Percentiles rank a stretch among this genome's conserved stretches.
These are phyloP conservation scores for Coenobita brevimanus DNA, from an alignment of 1,140 invertebrate species.

Conservation along the genomic window DNA sequence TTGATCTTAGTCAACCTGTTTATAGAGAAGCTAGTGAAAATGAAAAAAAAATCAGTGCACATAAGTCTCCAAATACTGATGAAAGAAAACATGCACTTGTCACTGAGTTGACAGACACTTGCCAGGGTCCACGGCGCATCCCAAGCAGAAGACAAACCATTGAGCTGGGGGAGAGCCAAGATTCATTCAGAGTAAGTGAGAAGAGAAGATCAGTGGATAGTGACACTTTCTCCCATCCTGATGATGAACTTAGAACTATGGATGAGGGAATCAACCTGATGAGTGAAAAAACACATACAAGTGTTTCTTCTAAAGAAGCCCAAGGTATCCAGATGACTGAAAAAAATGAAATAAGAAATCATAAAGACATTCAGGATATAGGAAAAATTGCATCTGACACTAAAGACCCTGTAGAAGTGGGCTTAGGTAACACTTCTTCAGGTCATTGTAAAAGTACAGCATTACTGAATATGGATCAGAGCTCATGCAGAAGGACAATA, in stretches of 20 bases:
- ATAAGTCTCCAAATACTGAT: background rate
- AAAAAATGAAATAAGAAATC: no score
- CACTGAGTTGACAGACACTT: background rate
- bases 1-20: no score
- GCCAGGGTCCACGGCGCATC: background rate
- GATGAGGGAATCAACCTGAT: background rate
- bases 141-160: conserved; percentile 54
- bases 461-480: no score
- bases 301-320: no score
- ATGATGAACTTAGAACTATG: conserved; percentile 32
- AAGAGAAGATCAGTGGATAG: conserved; percentile 53
- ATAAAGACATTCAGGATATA: no score
- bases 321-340: no score
- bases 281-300: no score
- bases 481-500: no score
- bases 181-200: conserved; percentile 54
- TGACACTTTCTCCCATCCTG: conserved; percentile 8
- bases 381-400: no score
- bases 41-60: background rate
- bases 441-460: no score
- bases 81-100: background rate
- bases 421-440: no score
- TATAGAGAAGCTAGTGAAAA: conserved; percentile 1
- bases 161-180: conserved; percentile 63
- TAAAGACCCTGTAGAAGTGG: no score